phyloP scores from a whole-genome alignment of 2,797 vertebrate species.

The Gallirallus australis region DNA sequence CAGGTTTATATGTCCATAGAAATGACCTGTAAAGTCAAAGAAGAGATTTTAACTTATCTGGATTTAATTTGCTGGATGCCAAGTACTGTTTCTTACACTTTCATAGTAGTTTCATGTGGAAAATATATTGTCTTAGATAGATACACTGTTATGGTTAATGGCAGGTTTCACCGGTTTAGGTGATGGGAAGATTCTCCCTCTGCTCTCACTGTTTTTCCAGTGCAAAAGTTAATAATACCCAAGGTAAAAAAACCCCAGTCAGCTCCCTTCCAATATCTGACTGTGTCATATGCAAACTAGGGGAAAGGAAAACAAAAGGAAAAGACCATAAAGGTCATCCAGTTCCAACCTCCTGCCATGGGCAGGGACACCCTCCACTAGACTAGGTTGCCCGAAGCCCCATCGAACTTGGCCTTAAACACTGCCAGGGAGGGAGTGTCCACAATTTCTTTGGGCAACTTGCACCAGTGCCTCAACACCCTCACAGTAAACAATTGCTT shows the following conservation, averaged over 20 bases:
- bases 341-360: no score
- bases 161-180: background rate
- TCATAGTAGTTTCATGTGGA: background rate
- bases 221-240: background rate
- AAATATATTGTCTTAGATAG: background rate
- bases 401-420: no score
- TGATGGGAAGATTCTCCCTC: background rate
- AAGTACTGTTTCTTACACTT: background rate
- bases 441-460: no score
- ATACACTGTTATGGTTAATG: background rate
- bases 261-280: background rate
- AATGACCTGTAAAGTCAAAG: background rate
- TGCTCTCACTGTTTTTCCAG: background rate
- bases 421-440: no score
- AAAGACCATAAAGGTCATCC: no score
- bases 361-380: no score
- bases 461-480: no score
- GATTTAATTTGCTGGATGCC: background rate
- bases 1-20: background rate
- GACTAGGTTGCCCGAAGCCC: no score
- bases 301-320: background rate
- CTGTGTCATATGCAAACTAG: background rate
- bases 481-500: no score
- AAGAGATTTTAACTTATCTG: background rate
- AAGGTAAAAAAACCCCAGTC: background rate